phyloP scores from a whole-genome alignment of 2,888 invertebrate species.

The Osedax fenrisi region DNA sequence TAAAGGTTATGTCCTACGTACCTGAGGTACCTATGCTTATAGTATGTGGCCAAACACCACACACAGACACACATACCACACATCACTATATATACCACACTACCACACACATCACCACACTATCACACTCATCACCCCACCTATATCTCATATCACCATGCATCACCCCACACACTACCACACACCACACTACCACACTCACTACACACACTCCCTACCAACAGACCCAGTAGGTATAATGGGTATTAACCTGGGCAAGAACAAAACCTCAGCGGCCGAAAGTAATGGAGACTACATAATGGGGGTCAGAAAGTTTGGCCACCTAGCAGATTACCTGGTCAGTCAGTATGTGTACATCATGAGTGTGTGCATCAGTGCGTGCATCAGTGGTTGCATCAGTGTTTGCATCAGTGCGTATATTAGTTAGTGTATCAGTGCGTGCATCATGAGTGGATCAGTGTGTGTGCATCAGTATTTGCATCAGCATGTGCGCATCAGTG shows the following conservation, averaged over 20 bases:
- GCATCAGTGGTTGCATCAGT: too few species aligned
- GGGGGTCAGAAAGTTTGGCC: slow-evolving; percentile 70
- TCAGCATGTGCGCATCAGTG: too few species aligned
- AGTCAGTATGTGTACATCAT: too few species aligned
- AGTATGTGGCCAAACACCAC: too few species aligned
- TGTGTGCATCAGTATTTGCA: too few species aligned
- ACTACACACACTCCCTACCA: neutral
- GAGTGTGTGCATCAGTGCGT: too few species aligned
- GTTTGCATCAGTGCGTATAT: too few species aligned
- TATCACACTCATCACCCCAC: neutral
- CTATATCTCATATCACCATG: neutral
- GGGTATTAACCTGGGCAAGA: slow-evolving; percentile 91
- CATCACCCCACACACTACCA: neutral
- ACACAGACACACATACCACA: neutral
- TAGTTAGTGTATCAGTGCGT: too few species aligned
- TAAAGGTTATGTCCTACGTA: too few species aligned
- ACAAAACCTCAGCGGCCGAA: slow-evolving; percentile 66
- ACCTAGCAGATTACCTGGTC: slow-evolving; percentile 73
- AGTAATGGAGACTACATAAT: slow-evolving; percentile 63
- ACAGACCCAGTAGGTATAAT: slow-evolving; percentile 53
- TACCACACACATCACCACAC: neutral
- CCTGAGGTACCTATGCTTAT: too few species aligned
- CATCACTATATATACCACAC: neutral
- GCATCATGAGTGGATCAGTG: too few species aligned
- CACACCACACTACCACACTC: neutral